Percentiles rank a stretch among this genome's conserved stretches.
Conservation (phyloP, 2,113 vertebrate species). For the Perca flavescens region DNA sequence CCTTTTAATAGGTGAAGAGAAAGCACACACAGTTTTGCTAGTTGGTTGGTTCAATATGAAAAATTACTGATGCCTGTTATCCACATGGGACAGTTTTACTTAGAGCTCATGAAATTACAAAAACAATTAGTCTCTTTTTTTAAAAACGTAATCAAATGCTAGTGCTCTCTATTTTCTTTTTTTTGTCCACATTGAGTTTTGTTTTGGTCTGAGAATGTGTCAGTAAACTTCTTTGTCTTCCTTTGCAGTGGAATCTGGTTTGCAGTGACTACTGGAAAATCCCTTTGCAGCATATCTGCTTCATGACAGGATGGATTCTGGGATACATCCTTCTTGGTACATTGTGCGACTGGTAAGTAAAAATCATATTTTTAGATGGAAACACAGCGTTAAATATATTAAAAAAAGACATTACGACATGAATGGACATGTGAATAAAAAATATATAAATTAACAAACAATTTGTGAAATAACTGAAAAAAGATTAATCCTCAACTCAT, state of each 20-base stretch:
- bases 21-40: neutral
- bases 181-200: neutral
- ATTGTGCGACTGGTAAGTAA: slow-evolving; percentile 88
- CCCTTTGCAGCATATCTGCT: slow-evolving; percentile 87
- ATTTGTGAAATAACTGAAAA: neutral
- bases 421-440: too few species aligned
- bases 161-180: neutral
- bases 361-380: neutral
- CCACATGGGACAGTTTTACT: neutral
- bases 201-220: neutral
- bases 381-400: too few species aligned
- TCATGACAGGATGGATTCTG: slow-evolving; percentile 88
- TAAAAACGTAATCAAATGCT: neutral
- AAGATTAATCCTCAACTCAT: too few species aligned
- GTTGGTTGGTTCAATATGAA: neutral
- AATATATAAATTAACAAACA: neutral
- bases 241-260: slow-evolving; percentile 89
- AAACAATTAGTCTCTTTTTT: neutral
- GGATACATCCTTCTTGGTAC: slow-evolving; percentile 87
- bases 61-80: neutral
- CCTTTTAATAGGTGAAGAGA: neutral
- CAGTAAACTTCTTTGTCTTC: neutral
- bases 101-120: neutral
- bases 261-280: slow-evolving; percentile 89
- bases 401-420: too few species aligned